Conservation (phyloP, 2,888 invertebrate genomes). For the Ennomos fuscantarius region DNA sequence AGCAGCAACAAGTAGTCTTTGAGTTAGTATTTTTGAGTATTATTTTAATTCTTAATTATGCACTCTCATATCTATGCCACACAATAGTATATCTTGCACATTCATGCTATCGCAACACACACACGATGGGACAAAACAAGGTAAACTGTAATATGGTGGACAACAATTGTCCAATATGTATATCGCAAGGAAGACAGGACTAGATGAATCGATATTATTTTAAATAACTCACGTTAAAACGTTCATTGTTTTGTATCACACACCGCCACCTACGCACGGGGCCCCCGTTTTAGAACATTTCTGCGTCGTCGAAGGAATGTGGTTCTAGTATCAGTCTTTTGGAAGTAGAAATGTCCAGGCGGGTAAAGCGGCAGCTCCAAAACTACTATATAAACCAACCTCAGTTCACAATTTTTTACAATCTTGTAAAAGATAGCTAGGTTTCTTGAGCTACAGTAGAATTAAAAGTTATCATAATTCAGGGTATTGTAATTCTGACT, state of each 20-base stretch:
- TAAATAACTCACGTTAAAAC: constrained; percentile 38
- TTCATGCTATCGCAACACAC: constrained; percentile 31
- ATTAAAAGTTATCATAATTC: constrained; percentile 14
- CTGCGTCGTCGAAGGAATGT: constrained; percentile 57
- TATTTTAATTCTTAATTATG: constrained; percentile 24
- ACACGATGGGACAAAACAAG: constrained; percentile 35
- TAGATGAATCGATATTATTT: constrained; percentile 60
- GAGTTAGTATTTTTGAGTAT: constrained; percentile 38
- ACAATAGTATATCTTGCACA: constrained; percentile 29
- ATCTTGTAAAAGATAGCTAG: constrained; percentile 20
- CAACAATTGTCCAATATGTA: constrained; percentile 38
- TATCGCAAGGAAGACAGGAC: constrained; percentile 71
- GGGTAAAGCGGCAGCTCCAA: constrained; percentile 21
- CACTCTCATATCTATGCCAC: constrained; percentile 31
- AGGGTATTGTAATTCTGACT: neutral
- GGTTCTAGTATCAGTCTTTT: constrained; percentile 60
- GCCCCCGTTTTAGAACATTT: constrained; percentile 28
- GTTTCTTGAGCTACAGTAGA: constrained; percentile 14
- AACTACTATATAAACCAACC: constrained; percentile 12
- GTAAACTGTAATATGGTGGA: constrained; percentile 33
- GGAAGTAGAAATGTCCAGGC: constrained; percentile 40
- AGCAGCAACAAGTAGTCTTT: constrained; percentile 30
- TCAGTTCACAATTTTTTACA: constrained; percentile 24
- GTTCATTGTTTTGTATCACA: constrained; percentile 41
- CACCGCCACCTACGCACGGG: constrained; percentile 40